A percentile compares a stretch with the other conserved stretches of the same genome.
Evolutionary conservation across 2,888 invertebrate genomes (phyloP).

Genomic region (Oligia latruncula): DNA sequence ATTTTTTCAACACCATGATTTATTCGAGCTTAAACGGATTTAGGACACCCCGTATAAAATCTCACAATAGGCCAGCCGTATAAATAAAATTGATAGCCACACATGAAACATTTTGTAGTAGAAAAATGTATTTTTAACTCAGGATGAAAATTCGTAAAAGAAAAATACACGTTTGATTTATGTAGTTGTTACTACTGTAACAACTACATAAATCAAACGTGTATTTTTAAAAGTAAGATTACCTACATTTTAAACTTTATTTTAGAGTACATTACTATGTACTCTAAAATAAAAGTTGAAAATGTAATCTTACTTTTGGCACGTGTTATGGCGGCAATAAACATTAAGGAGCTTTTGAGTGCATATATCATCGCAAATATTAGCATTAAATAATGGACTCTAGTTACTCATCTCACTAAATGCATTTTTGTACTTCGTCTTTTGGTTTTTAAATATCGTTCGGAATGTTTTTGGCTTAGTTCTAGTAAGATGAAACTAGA

Average conservation of each 20-base stretch:
- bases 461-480: not conserved
- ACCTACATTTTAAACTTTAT: too few relatives aligned
- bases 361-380: slow-evolving; percentile 62
- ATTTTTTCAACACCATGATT: slow-evolving; percentile 81
- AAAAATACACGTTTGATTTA: slow-evolving; percentile 58
- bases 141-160: slow-evolving; percentile 43
- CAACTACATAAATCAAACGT: too few relatives aligned
- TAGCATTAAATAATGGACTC: slow-evolving; percentile 51
- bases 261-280: slow-evolving; percentile 23
- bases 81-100: slow-evolving; percentile 79
- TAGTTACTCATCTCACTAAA: slow-evolving; percentile 34
- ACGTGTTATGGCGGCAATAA: slow-evolving; percentile 56
- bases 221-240: too few relatives aligned
- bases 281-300: slow-evolving; percentile 64
- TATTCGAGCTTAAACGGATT: slow-evolving; percentile 79
- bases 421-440: slow-evolving; percentile 33
- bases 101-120: slow-evolving; percentile 56
- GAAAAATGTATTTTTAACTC: slow-evolving; percentile 60
- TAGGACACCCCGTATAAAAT: slow-evolving; percentile 72
- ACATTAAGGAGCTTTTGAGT: slow-evolving; percentile 58
- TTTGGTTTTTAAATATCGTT: not conserved
- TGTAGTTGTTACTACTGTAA: slow-evolving; percentile 22
- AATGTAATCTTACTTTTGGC: slow-evolving; percentile 67
- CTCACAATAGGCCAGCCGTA: slow-evolving; percentile 75
- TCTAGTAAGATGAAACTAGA: not conserved